These are phyloP conservation scores for Montipora cactus DNA, from an alignment of 64 coral and sea anemone species.

Conservation along the genomic window DNA sequence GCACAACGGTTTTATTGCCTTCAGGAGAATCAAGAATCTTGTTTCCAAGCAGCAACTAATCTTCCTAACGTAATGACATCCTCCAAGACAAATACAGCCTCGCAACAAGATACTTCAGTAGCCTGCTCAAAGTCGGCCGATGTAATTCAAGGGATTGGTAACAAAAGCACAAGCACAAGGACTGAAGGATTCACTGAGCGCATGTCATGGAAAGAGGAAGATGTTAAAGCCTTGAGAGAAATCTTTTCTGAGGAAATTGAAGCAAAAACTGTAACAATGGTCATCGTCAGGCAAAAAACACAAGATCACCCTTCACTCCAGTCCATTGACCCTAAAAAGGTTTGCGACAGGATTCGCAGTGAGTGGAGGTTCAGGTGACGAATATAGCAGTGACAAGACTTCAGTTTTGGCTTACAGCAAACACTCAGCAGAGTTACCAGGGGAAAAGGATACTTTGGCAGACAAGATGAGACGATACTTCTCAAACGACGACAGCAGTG, in stretches of 20 bases:
- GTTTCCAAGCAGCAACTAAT: not conserved
- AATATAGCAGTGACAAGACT: not conserved
- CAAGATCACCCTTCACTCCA: not conserved
- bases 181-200: not conserved
- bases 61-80: not conserved
- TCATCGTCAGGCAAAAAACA: slow-evolving; percentile 29
- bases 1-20: not conserved
- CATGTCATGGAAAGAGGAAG: slow-evolving; percentile 36
- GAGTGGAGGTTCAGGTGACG: slow-evolving; percentile 6
- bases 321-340: not conserved
- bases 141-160: not conserved
- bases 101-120: not conserved
- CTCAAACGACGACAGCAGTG: not conserved
- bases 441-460: not conserved
- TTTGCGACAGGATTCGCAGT: slow-evolving; percentile 52
- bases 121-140: not conserved
- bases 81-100: not conserved
- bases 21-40: not conserved
- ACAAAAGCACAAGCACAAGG: not conserved
- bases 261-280: slow-evolving; percentile 41
- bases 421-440: slow-evolving; percentile 15
- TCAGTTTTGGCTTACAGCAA: not conserved
- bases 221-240: slow-evolving; percentile 15
- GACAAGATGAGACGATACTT: slow-evolving; percentile 21
- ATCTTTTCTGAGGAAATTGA: slow-evolving; percentile 45